phyloP scores from a whole-genome alignment of 1,140 invertebrate genomes.

The Euborellia annulipes region DNA sequence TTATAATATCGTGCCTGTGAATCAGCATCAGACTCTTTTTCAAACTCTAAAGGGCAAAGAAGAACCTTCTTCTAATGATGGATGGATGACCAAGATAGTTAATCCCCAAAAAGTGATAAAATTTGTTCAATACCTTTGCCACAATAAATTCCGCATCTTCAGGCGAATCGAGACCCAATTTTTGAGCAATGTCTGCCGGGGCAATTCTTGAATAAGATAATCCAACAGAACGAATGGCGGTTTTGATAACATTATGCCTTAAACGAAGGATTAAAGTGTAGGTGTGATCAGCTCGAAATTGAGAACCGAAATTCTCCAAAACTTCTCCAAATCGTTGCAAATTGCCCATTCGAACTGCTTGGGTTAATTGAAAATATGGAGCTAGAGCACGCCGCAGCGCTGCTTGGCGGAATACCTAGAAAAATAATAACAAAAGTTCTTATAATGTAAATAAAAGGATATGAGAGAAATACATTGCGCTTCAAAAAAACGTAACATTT shows the following conservation, averaged over 20 bases:
- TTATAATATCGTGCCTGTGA: too few species aligned
- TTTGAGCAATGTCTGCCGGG: conserved; percentile 82
- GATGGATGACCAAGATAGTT: too few species aligned
- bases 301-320: conserved; percentile 71
- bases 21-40: too few species aligned
- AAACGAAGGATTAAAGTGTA: conserved; percentile 88
- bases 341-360: conserved; percentile 91
- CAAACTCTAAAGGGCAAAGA: too few species aligned
- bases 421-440: too few species aligned
- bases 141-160: conserved; percentile 99
- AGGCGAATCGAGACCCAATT: conserved; percentile 82
- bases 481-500: too few species aligned
- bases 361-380: conserved; percentile 94
- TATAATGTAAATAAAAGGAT: too few species aligned
- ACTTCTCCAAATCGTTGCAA: conserved; percentile 88
- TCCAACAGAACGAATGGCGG: conserved; percentile 92
- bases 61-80: too few species aligned
- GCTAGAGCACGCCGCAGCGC: conserved; percentile 70
- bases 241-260: conserved; percentile 98
- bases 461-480: too few species aligned
- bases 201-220: conserved; percentile 94
- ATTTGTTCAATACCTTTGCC: conserved; percentile 65
- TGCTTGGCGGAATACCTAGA: conserved; percentile 74
- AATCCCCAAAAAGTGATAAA: too few species aligned
- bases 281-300: conserved; percentile 80